These are phyloP conservation scores for Amphimedon queenslandica DNA, from an alignment of 37 sponge, comb jelly and placozoan genomes.

Conservation along the genomic window DNA sequence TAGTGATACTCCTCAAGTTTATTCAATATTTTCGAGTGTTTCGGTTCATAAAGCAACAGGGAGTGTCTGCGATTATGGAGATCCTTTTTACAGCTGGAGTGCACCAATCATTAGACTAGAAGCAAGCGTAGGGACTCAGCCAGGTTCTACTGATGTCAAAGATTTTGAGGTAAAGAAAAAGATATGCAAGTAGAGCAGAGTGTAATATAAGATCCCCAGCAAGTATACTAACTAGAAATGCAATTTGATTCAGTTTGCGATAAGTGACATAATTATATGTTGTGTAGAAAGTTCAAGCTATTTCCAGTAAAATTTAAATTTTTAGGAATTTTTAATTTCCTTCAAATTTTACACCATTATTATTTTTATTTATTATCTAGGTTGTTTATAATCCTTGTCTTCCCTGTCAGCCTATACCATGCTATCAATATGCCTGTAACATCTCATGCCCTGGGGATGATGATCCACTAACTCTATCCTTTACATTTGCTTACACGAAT, in stretches of 20 bases:
- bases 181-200: too few relatives aligned
- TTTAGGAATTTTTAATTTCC: too few relatives aligned
- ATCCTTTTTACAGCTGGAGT: constrained; percentile 61
- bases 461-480: constrained; percentile 17
- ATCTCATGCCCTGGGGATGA: constrained; percentile 35
- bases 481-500: constrained; percentile 28
- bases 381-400: constrained; percentile 42
- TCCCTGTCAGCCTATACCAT: constrained; percentile 55
- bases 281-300: too few relatives aligned
- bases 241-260: too few relatives aligned
- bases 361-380: constrained; percentile 23
- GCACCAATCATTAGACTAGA: constrained; percentile 71
- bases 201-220: too few relatives aligned
- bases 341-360: too few relatives aligned
- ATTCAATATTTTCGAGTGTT: constrained; percentile 47
- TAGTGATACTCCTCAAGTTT: constrained; percentile 29
- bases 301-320: too few relatives aligned
- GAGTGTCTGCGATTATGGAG: constrained; percentile 59
- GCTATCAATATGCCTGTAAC: constrained; percentile 50
- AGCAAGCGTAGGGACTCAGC: constrained; percentile 68
- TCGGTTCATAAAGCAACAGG: constrained; percentile 16
- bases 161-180: constrained; percentile 58
- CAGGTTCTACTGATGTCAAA: constrained; percentile 50
- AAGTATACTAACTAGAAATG: too few relatives aligned
- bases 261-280: too few relatives aligned